phyloP scores from a whole-genome alignment of 92 coral and sea anemone species.

The Micromussa lordhowensis region DNA sequence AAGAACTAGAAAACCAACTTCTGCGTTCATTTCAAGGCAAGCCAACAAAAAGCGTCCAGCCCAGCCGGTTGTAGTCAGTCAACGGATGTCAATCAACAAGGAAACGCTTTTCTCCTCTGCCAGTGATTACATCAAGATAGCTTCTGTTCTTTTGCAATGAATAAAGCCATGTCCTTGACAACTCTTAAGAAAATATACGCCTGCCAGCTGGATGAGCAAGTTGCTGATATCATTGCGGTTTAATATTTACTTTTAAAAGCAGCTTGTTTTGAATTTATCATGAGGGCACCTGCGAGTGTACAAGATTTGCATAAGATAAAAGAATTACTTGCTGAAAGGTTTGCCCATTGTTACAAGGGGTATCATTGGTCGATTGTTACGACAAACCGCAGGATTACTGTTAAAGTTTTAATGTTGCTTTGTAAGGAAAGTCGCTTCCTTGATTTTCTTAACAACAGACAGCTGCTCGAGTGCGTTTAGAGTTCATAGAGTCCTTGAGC shows the following conservation, averaged over 20 bases:
- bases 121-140: not conserved
- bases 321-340: not conserved
- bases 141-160: not conserved
- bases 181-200: constrained; percentile 1
- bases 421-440: not conserved
- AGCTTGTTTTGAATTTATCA: constrained; percentile 18
- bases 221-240: constrained; percentile 18
- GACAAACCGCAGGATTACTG: not conserved
- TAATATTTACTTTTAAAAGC: not conserved
- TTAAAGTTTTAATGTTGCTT: not conserved
- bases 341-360: not conserved
- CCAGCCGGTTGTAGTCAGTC: not conserved
- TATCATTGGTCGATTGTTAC: not conserved
- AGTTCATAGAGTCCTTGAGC: not conserved
- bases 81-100: not conserved
- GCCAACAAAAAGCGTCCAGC: constrained; percentile 6
- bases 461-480: not conserved
- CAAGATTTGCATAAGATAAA: constrained; percentile 32
- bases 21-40: constrained; percentile 18
- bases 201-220: not conserved
- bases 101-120: not conserved
- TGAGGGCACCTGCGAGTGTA: constrained; percentile 16
- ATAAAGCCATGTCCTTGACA: not conserved
- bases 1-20: constrained; percentile 19
- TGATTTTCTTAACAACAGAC: not conserved